phyloP scores from a whole-genome alignment of 2,797 vertebrate genomes.

The Lepus oiostolus region DNA sequence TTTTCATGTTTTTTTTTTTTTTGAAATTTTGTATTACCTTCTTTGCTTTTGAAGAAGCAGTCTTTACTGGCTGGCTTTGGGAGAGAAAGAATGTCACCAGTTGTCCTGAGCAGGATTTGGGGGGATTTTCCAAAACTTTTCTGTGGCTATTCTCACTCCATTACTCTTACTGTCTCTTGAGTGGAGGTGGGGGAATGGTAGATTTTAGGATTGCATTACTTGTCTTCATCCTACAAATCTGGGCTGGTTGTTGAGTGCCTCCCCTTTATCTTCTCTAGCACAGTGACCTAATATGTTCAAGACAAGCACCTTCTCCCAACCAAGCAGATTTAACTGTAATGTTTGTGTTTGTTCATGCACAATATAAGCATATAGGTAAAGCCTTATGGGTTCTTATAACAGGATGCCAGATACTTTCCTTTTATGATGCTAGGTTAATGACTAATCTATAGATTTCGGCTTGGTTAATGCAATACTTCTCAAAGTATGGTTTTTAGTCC shows the following conservation, averaged over 20 bases:
- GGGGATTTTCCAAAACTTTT: not conserved
- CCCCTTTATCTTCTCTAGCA: not conserved
- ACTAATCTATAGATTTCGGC: not conserved
- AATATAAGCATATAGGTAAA: not conserved
- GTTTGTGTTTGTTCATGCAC: too few species aligned
- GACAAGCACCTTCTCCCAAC: not conserved
- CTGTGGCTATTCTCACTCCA: not conserved
- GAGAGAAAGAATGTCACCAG: not conserved
- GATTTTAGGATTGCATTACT: not conserved
- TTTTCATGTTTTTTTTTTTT: not conserved
- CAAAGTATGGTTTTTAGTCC: not conserved
- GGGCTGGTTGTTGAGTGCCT: not conserved
- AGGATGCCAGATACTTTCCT: not conserved
- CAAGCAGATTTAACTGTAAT: not conserved
- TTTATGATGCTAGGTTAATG: not conserved
- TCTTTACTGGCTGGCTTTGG: not conserved
- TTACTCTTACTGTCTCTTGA: not conserved
- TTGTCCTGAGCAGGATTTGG: not conserved
- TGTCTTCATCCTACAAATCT: not conserved
- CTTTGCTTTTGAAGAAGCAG: not conserved
- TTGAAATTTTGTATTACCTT: not conserved
- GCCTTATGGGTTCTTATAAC: not conserved
- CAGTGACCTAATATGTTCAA: not conserved
- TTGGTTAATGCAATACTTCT: conserved; percentile 6
- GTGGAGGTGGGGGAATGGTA: not conserved